Evolutionary conservation across 2,888 invertebrate genomes (phyloP).

Genomic region (Gandaritis pyraliata): DNA sequence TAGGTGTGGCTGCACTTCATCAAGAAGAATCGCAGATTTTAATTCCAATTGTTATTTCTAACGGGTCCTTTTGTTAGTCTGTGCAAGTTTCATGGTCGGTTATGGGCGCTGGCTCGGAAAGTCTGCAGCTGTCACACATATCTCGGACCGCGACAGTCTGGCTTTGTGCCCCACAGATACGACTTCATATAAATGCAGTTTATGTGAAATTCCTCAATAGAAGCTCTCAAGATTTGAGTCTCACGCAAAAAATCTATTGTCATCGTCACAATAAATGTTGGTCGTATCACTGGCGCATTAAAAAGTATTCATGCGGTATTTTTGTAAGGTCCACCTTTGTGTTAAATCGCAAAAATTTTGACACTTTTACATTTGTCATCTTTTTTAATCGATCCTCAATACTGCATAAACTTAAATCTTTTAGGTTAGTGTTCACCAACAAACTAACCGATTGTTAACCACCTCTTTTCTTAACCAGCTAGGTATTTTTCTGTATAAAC

Average conservation of each 20-base stretch:
- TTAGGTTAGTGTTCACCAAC: not conserved
- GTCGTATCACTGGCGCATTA: constrained; percentile 83
- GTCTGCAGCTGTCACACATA: constrained; percentile 78
- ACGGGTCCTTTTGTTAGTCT: constrained; percentile 71
- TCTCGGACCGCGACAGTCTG: constrained; percentile 70
- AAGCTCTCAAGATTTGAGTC: constrained; percentile 76
- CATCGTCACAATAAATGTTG: constrained; percentile 72
- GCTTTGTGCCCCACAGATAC: constrained; percentile 74
- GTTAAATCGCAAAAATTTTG: constrained; percentile 70
- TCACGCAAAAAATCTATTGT: constrained; percentile 78
- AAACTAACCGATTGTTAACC: no score
- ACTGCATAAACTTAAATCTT: constrained; percentile 40
- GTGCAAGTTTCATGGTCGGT: constrained; percentile 75
- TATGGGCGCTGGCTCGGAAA: constrained; percentile 63
- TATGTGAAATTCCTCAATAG: constrained; percentile 77
- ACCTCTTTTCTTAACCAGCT: no score
- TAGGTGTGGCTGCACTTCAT: constrained; percentile 73
- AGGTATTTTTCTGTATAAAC: no score
- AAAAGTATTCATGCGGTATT: constrained; percentile 84
- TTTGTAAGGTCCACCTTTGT: constrained; percentile 74
- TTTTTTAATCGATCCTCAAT: constrained; percentile 53
- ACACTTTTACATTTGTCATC: constrained; percentile 76
- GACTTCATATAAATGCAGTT: constrained; percentile 83
- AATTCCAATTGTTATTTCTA: constrained; percentile 74
- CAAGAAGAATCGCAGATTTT: constrained; percentile 62